Evolutionary conservation across 2,113 vertebrate species (phyloP).

Genomic region (Monopterus albus): DNA sequence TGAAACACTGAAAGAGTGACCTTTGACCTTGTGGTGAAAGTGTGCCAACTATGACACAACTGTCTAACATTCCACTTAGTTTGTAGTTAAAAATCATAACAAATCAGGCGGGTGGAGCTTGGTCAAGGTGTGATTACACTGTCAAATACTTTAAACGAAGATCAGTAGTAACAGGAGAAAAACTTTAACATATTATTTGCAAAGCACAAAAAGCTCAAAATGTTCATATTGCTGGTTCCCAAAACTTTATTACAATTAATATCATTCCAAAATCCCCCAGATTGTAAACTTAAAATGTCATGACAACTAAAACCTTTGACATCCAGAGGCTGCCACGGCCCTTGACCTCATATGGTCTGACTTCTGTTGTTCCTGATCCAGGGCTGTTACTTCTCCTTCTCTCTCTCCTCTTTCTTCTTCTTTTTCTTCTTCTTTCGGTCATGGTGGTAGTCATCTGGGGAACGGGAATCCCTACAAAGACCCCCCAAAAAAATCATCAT

Average conservation of each 20-base stretch:
- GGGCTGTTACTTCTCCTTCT: constrained; percentile 53
- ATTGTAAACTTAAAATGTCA: neutral
- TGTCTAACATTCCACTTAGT: constrained; percentile 52
- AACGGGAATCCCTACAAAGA: constrained; percentile 82
- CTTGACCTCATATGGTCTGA: neutral
- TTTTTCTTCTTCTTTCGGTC: constrained; percentile 86
- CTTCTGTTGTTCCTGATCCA: neutral
- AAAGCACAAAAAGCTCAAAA: neutral
- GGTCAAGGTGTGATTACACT: no score
- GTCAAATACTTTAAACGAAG: no score
- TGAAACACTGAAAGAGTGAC: constrained; percentile 27
- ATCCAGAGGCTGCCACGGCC: neutral
- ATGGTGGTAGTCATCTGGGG: constrained; percentile 83
- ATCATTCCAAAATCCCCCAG: neutral
- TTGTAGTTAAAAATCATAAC: neutral
- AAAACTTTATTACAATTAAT: constrained; percentile 36
- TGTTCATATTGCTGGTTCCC: neutral
- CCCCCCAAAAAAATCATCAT: neutral
- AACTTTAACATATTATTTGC: no score
- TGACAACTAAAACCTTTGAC: neutral
- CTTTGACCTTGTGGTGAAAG: constrained; percentile 46
- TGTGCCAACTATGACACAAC: constrained; percentile 45
- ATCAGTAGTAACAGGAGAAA: no score
- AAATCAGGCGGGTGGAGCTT: no score
- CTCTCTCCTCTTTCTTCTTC: constrained; percentile 69